Base-by-base conservation (phyloP, 2,113 vertebrate species). In the Callorhinus ursinus region DNA sequence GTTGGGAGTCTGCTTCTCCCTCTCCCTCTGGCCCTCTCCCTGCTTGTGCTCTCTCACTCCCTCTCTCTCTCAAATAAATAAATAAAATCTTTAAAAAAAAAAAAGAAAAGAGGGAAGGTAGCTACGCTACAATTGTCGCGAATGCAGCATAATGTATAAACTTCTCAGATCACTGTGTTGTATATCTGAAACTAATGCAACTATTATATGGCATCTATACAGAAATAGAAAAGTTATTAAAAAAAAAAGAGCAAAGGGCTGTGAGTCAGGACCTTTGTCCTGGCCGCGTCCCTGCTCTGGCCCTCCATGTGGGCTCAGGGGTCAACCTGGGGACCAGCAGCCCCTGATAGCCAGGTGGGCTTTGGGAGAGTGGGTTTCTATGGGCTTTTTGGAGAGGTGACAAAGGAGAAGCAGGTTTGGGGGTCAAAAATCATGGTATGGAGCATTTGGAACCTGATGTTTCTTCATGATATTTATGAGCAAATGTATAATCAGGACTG, bases 271-370 rank as follows among this genome's bases (percentile, higher is more conserved):
- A 33, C 8, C 10, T 39, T 2, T 0, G 3, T 86, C 57, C 31
- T 57, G 42, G n/a, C 5, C 0, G 4, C 9, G 12, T 3, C 4
- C 28, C 36, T 74, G 12, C 3, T 36, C 11, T 33, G 13, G 13
- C 57, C 4, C 24, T 77, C 39, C 11, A 4, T 1, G 15, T 11
- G 39, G 24, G 5, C 46, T n/a, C 65, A 4, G 57, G 24, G 53
- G 12, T 63, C 46, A 51, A 21, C 10, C 53, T 31, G 14, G 15
- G 19, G 95, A 55, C 1, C 19, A 22, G 26, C 11, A 65, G 59
- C 6, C n/a, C 22, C 7, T 71, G 31, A 26, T 0, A 5, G 77
- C 14, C 39, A 49, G 10, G 13, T 39, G 13, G 19, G 15, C 11
- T 71, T 61, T 15, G 36, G 33, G n/a, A 67, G 2, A 57, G 65